phyloP scores from a whole-genome alignment of 2,888 invertebrate genomes.

The Pyrgus malvae region DNA sequence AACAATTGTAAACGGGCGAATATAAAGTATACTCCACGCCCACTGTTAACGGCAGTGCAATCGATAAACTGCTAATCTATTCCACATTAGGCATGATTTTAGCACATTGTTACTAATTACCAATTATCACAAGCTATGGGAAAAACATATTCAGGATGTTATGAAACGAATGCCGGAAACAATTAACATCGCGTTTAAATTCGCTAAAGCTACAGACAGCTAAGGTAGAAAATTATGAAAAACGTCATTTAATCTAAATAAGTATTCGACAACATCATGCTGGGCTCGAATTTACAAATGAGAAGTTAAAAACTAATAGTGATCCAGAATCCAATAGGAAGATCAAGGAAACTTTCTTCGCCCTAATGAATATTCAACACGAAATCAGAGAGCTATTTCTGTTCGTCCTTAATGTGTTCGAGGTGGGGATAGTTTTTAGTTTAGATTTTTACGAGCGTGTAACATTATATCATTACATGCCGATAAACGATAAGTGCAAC shows the following conservation, averaged over 20 bases:
- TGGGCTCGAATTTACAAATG: too few species aligned
- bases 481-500: slow-evolving; percentile 75
- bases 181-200: neutral
- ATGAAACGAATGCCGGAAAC: slow-evolving; percentile 30
- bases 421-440: slow-evolving; percentile 55
- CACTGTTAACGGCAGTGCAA: slow-evolving; percentile 59
- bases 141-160: slow-evolving; percentile 32
- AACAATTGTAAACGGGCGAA: slow-evolving; percentile 58
- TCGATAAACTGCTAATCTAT: slow-evolving; percentile 66
- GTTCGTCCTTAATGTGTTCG: slow-evolving; percentile 48
- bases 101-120: slow-evolving; percentile 71
- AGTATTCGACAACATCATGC: too few species aligned
- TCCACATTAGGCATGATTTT: slow-evolving; percentile 60
- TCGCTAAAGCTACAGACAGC: neutral
- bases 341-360: slow-evolving; percentile 44
- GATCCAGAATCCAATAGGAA: neutral
- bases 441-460: slow-evolving; percentile 69
- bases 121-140: slow-evolving; percentile 60
- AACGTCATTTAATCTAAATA: too few species aligned
- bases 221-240: neutral
- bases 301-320: neutral
- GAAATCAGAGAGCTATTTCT: slow-evolving; percentile 48
- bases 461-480: slow-evolving; percentile 69
- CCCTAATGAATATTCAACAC: slow-evolving; percentile 62
- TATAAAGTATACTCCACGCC: slow-evolving; percentile 66